phyloP scores from a whole-genome alignment of 2,797 vertebrate species.

The Ctenopoma kingsleyae region DNA sequence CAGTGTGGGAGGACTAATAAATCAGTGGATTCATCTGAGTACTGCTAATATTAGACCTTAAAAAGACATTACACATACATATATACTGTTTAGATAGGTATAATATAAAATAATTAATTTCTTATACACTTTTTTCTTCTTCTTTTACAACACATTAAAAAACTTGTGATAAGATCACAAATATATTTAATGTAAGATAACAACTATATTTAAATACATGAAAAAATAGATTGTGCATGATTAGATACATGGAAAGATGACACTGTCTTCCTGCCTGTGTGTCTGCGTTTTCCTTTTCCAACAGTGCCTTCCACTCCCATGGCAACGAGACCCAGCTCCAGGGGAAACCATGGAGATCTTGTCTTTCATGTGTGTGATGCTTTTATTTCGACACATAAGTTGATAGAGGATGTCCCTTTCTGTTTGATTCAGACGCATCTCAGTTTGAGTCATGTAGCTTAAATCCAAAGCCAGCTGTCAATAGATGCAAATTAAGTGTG shows the following conservation, averaged over 20 bases:
- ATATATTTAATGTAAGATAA: not conserved
- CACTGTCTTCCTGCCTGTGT: constrained; percentile 48
- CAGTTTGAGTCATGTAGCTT: constrained; percentile 49
- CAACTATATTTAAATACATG: not conserved
- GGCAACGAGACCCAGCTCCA: constrained; percentile 80
- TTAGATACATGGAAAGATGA: constrained; percentile 47
- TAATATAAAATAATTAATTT: not conserved
- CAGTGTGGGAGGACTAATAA: not conserved
- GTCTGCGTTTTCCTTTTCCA: constrained; percentile 52
- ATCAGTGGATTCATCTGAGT: constrained; percentile 22
- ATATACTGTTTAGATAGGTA: not conserved
- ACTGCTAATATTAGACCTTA: constrained; percentile 19
- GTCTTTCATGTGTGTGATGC: constrained; percentile 84
- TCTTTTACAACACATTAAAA: too few relatives aligned
- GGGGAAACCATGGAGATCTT: constrained; percentile 84
- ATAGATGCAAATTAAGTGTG: constrained; percentile 46
- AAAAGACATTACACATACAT: constrained; percentile 1
- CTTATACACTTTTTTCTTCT: not conserved
- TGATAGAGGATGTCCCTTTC: constrained; percentile 61
- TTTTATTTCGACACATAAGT: constrained; percentile 81
- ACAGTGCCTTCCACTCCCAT: constrained; percentile 77
- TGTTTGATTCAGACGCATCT: constrained; percentile 68
- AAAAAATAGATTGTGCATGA: constrained; percentile 24
- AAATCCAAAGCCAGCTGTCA: constrained; percentile 46
- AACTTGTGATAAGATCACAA: not conserved